Conservation (phyloP, 2,113 vertebrate species). For the Scalopus aquaticus region DNA sequence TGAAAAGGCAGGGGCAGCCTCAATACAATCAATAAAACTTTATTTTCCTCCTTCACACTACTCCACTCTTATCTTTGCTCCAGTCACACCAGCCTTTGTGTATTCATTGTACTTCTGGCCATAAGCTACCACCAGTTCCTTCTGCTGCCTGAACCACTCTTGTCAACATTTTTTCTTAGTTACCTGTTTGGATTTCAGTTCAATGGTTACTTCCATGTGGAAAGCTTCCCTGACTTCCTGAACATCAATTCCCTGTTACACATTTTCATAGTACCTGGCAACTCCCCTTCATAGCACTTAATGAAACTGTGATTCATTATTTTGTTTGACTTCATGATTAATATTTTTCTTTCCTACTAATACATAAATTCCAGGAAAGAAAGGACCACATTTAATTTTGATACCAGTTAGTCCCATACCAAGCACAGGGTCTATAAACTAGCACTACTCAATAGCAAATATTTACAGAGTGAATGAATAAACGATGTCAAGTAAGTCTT, state of each 20-base stretch:
- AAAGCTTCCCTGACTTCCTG: neutral
- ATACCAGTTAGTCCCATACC: neutral
- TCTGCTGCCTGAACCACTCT: neutral
- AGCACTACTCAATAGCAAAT: neutral
- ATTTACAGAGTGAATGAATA: neutral
- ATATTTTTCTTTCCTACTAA: constrained; percentile 19
- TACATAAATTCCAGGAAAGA: neutral
- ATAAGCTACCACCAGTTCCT: neutral
- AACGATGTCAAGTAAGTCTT: neutral
- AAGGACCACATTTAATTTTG: neutral
- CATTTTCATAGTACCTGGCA: neutral
- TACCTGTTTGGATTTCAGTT: neutral
- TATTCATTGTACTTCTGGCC: rapidly evolving
- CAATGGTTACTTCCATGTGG: neutral
- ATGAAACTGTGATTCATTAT: neutral
- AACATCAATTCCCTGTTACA: neutral
- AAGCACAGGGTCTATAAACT: neutral
- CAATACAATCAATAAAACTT: neutral
- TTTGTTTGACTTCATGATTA: neutral
- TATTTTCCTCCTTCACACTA: rapidly evolving
- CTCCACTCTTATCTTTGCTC: neutral
- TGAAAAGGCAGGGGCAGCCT: neutral
- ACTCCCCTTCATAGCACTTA: neutral
- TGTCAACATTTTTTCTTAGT: neutral
- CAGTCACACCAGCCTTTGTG: neutral